Percentiles rank a stretch among this genome's conserved stretches.
phyloP scores from a whole-genome alignment of 1,140 invertebrate species.

The Zaprionus inermis region DNA sequence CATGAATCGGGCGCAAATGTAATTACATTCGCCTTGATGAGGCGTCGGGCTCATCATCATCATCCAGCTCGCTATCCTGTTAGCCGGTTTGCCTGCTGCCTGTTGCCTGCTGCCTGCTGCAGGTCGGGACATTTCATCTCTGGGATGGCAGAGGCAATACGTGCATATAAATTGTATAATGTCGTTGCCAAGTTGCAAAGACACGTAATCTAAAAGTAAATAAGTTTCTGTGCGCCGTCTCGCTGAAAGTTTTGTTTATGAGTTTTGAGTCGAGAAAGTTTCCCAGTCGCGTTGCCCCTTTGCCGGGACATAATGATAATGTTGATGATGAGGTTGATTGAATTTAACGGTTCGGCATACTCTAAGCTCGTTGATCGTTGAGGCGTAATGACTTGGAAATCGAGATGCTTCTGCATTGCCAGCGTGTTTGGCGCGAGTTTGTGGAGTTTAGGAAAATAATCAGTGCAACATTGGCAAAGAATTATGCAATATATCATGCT shows the following conservation, averaged over 20 bases:
- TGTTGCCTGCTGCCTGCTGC: constrained; percentile 1
- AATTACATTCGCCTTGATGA: constrained; percentile 79
- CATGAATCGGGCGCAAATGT: constrained; percentile 78
- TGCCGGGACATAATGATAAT: constrained; percentile 46
- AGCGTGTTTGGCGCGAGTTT: background rate
- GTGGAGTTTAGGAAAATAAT: background rate
- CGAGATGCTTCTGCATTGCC: background rate
- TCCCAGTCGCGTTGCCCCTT: constrained; percentile 33
- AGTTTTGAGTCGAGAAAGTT: constrained; percentile 39
- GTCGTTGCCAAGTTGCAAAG: constrained; percentile 60
- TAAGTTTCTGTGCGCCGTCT: constrained; percentile 59
- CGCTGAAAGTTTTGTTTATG: constrained; percentile 54
- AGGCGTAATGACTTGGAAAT: constrained; percentile 42
- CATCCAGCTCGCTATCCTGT: background rate
- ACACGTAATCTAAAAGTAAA: constrained; percentile 77
- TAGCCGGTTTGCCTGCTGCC: background rate
- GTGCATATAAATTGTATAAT: constrained; percentile 79
- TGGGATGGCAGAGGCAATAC: constrained; percentile 64
- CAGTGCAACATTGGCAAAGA: background rate
- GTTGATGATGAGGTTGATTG: constrained; percentile 51
- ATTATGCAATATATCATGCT: background rate
- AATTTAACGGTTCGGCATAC: constrained; percentile 51
- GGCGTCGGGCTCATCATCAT: constrained; percentile 40
- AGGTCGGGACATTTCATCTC: constrained; percentile 67
- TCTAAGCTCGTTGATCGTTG: constrained; percentile 23